A percentile compares a stretch with the other conserved stretches of the same genome.
These are phyloP conservation scores for Salvelinus alpinus DNA, from an alignment of 2,113 vertebrate species.

Conservation along the genomic window DNA sequence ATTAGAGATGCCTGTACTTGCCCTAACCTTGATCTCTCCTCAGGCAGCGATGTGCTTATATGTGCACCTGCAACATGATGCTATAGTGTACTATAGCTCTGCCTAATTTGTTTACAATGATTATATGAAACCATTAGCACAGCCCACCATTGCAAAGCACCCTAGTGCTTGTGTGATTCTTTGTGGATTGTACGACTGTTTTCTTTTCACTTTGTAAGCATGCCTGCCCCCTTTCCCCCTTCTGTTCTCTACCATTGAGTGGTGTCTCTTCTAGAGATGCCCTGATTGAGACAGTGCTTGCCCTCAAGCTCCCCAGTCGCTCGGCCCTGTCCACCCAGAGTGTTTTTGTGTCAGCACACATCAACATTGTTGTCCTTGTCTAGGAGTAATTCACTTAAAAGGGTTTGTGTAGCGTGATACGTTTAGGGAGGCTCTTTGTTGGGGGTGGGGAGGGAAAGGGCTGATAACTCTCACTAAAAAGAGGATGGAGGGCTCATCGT, in stretches of 20 bases:
- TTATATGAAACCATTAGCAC: conserved; percentile 12
- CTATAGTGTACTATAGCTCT: conserved; percentile 7
- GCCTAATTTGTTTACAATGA: conserved; percentile 23
- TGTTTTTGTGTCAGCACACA: conserved; percentile 68
- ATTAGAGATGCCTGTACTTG: conserved; percentile 26
- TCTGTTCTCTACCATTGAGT: conserved; percentile 48
- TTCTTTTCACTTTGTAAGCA: conserved; percentile 41
- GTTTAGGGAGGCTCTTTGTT: conserved; percentile 65
- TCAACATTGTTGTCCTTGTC: conserved; percentile 65
- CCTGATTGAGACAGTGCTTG: conserved; percentile 38
- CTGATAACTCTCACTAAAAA: conserved; percentile 40
- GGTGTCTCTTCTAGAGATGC: conserved; percentile 43
- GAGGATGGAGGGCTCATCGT: conserved; percentile 53
- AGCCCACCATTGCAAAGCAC: not conserved
- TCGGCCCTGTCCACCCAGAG: conserved; percentile 53
- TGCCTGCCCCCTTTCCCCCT: conserved; percentile 19
- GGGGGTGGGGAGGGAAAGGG: conserved; percentile 15
- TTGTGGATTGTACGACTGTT: conserved; percentile 14
- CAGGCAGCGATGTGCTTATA: conserved; percentile 37
- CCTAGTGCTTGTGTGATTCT: conserved; percentile 3
- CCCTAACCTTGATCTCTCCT: conserved; percentile 15
- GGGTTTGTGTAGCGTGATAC: conserved; percentile 65
- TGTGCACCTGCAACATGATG: conserved; percentile 29
- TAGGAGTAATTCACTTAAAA: conserved; percentile 70
- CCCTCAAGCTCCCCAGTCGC: conserved; percentile 46